These are phyloP conservation scores for Nasonia vitripennis DNA, from an alignment of 1,140 invertebrate species.

Conservation along the genomic window DNA sequence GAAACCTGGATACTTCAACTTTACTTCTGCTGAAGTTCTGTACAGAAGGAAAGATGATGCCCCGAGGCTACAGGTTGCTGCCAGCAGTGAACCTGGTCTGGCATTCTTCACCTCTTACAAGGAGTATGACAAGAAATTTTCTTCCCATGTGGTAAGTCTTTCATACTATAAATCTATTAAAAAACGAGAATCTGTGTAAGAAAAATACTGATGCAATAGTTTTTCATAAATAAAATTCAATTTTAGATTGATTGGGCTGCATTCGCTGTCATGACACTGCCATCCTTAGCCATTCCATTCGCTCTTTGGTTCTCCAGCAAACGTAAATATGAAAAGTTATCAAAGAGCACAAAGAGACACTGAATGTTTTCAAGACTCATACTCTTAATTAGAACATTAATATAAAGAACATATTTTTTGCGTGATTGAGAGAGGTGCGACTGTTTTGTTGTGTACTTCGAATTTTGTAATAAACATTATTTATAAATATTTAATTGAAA, in stretches of 20 bases:
- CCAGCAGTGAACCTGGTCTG: slow-evolving; percentile 97
- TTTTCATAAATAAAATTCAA: slow-evolving; percentile 43
- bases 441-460: slow-evolving; percentile 61
- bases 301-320: slow-evolving; percentile 96
- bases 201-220: not conserved
- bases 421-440: slow-evolving; percentile 65
- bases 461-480: slow-evolving; percentile 71
- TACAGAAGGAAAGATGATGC: slow-evolving; percentile 90
- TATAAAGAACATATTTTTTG: slow-evolving; percentile 57
- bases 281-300: slow-evolving; percentile 95
- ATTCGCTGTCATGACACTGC: slow-evolving; percentile 97
- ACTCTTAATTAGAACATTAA: slow-evolving; percentile 52
- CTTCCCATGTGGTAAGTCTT: slow-evolving; percentile 90
- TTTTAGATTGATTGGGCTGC: slow-evolving; percentile 94
- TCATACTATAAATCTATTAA: no score
- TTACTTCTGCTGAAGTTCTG: slow-evolving; percentile 94
- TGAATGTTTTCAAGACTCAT: slow-evolving; percentile 58
- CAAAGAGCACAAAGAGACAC: slow-evolving; percentile 70
- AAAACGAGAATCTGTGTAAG: no score
- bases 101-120: slow-evolving; percentile 95
- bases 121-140: slow-evolving; percentile 98
- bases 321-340: slow-evolving; percentile 92
- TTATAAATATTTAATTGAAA: slow-evolving; percentile 61
- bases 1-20: slow-evolving; percentile 96
- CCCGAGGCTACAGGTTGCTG: slow-evolving; percentile 85